Conservation (phyloP, 2,797 vertebrate genomes). For the Gymnodraco acuticeps region DNA sequence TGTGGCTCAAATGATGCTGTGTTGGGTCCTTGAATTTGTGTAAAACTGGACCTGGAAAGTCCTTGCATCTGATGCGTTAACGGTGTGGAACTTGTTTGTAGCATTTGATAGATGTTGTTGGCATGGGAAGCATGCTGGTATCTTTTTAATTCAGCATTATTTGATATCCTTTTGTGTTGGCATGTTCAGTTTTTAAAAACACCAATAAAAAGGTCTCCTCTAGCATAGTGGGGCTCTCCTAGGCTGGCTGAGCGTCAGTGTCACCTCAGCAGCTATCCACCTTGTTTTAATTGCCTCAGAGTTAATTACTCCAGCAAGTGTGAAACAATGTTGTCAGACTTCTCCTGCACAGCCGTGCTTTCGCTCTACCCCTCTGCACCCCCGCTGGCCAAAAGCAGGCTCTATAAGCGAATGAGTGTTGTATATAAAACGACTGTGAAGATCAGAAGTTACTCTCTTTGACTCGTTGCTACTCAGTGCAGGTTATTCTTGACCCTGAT, state of each 20-base stretch:
- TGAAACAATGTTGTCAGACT: slow-evolving; percentile 86
- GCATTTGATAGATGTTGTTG: background rate
- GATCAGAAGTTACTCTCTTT: slow-evolving; percentile 49
- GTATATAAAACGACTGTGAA: slow-evolving; percentile 60
- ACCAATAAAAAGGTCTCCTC: slow-evolving; percentile 66
- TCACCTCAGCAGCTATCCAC: slow-evolving; percentile 81
- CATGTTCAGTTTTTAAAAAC: slow-evolving; percentile 41
- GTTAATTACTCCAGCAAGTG: slow-evolving; percentile 86
- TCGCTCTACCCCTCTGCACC: slow-evolving; percentile 69
- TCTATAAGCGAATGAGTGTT: slow-evolving; percentile 46
- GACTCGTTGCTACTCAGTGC: slow-evolving; percentile 7
- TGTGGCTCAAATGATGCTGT: too few species aligned
- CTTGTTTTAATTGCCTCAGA: slow-evolving; percentile 86
- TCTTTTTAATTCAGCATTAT: slow-evolving; percentile 8
- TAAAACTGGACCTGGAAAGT: too few species aligned
- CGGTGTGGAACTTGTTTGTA: background rate
- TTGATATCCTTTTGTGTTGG: slow-evolving; percentile 18
- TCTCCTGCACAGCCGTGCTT: slow-evolving; percentile 72
- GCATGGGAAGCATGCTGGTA: background rate
- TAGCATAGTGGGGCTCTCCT: slow-evolving; percentile 63
- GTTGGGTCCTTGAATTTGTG: too few species aligned
- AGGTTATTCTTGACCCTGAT: slow-evolving; percentile 23
- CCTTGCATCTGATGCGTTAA: too few species aligned
- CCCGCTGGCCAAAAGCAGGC: slow-evolving; percentile 75
- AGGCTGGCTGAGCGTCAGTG: slow-evolving; percentile 73